Conservation (phyloP, 2,888 invertebrate species). For the Blastobasis adustella region DNA sequence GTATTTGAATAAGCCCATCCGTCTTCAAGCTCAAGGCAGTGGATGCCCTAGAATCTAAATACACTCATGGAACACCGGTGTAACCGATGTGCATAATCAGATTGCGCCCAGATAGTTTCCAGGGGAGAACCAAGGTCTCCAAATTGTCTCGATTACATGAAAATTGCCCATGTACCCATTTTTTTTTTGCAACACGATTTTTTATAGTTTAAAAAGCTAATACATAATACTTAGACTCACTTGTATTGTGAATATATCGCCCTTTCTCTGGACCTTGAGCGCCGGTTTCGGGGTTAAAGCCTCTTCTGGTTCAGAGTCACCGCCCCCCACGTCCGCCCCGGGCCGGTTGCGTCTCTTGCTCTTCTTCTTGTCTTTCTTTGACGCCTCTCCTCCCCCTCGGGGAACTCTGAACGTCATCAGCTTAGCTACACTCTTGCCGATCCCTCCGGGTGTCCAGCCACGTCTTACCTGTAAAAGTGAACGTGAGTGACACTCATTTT, state of each 20-base stretch:
- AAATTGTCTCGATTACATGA: no score
- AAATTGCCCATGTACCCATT: no score
- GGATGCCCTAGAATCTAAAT: no score
- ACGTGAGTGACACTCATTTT: neutral
- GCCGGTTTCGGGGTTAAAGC: constrained; percentile 76
- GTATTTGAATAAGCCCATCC: no score
- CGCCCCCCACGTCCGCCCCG: constrained; percentile 33
- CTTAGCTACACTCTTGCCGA: constrained; percentile 66
- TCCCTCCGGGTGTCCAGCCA: constrained; percentile 75
- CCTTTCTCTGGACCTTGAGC: constrained; percentile 77
- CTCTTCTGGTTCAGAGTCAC: constrained; percentile 62
- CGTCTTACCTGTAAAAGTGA: constrained; percentile 26
- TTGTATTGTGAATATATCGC: constrained; percentile 78
- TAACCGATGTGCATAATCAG: no score
- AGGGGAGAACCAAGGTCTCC: no score
- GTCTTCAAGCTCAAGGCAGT: no score
- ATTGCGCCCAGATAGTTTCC: no score
- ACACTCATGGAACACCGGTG: no score
- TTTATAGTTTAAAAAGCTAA: neutral
- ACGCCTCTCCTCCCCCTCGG: constrained; percentile 47
- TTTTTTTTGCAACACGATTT: neutral
- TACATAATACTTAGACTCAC: constrained; percentile 26
- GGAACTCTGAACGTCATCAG: constrained; percentile 59
- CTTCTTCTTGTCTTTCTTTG: constrained; percentile 57
- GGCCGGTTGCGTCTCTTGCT: constrained; percentile 29